Conservation (phyloP, 2,797 vertebrate species). For the Nannoperca obscura region DNA sequence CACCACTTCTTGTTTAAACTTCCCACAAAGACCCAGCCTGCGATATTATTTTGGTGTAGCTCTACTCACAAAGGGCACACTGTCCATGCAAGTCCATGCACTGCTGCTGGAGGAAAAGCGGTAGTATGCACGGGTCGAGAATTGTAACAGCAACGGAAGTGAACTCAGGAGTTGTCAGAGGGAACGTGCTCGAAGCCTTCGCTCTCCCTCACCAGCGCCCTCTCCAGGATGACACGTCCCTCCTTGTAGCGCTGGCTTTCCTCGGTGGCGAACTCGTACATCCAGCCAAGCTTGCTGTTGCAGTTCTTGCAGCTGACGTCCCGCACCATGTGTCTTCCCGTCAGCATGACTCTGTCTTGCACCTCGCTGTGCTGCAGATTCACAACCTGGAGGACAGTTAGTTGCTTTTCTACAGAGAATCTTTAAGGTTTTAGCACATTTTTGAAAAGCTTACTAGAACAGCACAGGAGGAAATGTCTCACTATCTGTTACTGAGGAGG, state of each 20-base stretch:
- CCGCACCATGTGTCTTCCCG: constrained; percentile 97
- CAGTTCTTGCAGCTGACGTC: constrained; percentile 99
- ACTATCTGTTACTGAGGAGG: neutral
- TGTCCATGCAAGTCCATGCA: constrained; percentile 52
- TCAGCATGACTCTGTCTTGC: constrained; percentile 98
- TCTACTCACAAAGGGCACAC: constrained; percentile 59
- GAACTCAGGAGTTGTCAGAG: constrained; percentile 92
- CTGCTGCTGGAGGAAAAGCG: constrained; percentile 52
- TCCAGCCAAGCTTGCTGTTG: constrained; percentile 99
- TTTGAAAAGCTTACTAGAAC: neutral
- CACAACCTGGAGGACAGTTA: constrained; percentile 87
- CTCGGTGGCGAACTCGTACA: constrained; percentile 98
- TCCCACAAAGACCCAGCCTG: constrained; percentile 39
- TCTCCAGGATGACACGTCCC: constrained; percentile 96
- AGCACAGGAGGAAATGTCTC: neutral
- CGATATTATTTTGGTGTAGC: constrained; percentile 48
- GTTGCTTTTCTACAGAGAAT: neutral
- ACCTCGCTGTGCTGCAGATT: constrained; percentile 98
- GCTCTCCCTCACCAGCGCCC: constrained; percentile 95
- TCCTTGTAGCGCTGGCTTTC: constrained; percentile 99
- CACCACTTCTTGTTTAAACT: constrained; percentile 29
- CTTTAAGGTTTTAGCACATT: neutral
- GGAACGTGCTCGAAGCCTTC: constrained; percentile 96
- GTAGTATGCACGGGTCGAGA: constrained; percentile 16
- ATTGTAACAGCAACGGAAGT: neutral